Base-by-base conservation (phyloP, 1,140 invertebrate genomes). In the Trichonephila inaurata region DNA sequence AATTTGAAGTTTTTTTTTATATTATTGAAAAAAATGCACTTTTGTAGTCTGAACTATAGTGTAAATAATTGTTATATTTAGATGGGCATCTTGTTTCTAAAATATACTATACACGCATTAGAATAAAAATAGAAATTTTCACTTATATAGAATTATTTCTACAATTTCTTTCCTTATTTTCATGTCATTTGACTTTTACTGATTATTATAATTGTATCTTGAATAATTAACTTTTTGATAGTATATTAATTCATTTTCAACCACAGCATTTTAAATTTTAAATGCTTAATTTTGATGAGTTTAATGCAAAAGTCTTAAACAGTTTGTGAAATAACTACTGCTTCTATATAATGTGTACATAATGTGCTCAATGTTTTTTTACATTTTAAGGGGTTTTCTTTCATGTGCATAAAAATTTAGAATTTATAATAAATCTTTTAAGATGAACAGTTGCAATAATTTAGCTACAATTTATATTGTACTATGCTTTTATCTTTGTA, bases 71-170 rank as follows among this genome's bases (percentile, higher is more conserved):
- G 28, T 60, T 58, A 87, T 64, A 62, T 64, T 8, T 62, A 62
- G 60, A 61, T 87, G 51, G 51, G 85, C 85, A 87, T 87, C 58
- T 87, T 61, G 21, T 87, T 87, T 87, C 28, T 87, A 28, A 87
- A 40, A 33, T 61, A 87, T 77, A 77, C 72, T 77, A 33, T 24
- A 64, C 85, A 58, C 44, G 21, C 21, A 85, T 40, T 87, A 87
- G 85, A 58, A 28, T 62, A 64, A 87, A 87, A 61, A n/a, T 87
- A 87, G 85, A 28, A 40, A 8, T 16, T 33, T 40, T 87, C 85
- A 64, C 85, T 40, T 33, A 62, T 58, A 58, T 40, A 58, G 18
- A 58, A 51, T 51, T 85, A 85, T 51, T 85, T 44, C 24, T 85
- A 60, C 21, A 24, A 24, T 58, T 85, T 85, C 18, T 85, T 16